Conservation (phyloP, 2,113 vertebrate species). For the Scophthalmus maximus region DNA sequence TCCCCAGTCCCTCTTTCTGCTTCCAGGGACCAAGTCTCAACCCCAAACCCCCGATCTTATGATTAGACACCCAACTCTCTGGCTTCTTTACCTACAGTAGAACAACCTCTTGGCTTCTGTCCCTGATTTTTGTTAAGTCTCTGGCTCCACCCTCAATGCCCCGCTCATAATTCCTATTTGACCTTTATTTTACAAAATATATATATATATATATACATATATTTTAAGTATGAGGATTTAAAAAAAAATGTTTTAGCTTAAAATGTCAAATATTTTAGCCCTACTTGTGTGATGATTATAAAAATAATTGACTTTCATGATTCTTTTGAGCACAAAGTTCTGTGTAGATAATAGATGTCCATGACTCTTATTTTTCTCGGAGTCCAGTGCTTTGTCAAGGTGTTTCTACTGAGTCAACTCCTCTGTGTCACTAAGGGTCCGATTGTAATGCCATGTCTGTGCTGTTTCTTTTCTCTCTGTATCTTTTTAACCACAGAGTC, state of each 20-base stretch:
- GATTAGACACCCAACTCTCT: slow-evolving; percentile 59
- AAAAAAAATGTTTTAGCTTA: slow-evolving; percentile 20
- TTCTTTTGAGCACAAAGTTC: neutral
- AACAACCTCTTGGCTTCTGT: slow-evolving; percentile 58
- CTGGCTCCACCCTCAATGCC: slow-evolving; percentile 33
- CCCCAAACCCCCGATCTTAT: slow-evolving; percentile 53
- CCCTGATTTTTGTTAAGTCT: slow-evolving; percentile 33
- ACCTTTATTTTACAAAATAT: slow-evolving; percentile 20
- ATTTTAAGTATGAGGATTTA: neutral
- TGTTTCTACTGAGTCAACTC: slow-evolving; percentile 71
- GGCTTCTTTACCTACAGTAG: slow-evolving; percentile 58
- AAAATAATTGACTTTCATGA: slow-evolving; percentile 9
- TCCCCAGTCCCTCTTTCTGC: slow-evolving; percentile 72
- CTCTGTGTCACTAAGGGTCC: slow-evolving; percentile 77
- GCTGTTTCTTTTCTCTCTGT: slow-evolving; percentile 99
- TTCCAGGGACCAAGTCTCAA: slow-evolving; percentile 55
- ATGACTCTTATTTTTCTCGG: slow-evolving; percentile 10
- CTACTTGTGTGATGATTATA: slow-evolving; percentile 29
- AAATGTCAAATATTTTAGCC: slow-evolving; percentile 38
- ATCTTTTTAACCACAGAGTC: slow-evolving; percentile 99
- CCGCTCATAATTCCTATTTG: slow-evolving; percentile 18
- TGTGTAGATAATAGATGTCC: slow-evolving; percentile 32
- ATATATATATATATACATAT: too few species aligned
- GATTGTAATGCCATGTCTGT: slow-evolving; percentile 99
- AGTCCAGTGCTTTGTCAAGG: slow-evolving; percentile 60